A percentile compares a stretch with the other conserved stretches of the same genome.
These are phyloP conservation scores for Gonioctena quinquepunctata DNA, from an alignment of 1,140 invertebrate genomes.

Conservation along the genomic window DNA sequence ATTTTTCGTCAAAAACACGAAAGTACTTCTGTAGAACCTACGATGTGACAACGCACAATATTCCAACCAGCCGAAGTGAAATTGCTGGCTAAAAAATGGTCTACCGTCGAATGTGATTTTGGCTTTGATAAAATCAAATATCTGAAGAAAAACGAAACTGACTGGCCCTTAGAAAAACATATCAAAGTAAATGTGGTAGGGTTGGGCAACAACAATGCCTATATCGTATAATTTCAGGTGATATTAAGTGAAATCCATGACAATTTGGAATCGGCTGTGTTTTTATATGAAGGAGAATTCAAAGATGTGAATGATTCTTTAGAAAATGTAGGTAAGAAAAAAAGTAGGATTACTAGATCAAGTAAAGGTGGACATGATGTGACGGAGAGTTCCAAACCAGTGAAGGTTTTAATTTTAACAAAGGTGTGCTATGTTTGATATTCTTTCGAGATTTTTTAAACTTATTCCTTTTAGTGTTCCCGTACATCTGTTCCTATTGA, in stretches of 20 bases:
- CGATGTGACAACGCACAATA: constrained; percentile 52
- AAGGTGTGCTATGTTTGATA: neutral
- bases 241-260: constrained; percentile 62
- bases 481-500: neutral
- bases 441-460: no score
- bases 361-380: constrained; percentile 33
- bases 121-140: constrained; percentile 63
- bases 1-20: constrained; percentile 59
- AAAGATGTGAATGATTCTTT: constrained; percentile 60
- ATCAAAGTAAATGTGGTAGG: constrained; percentile 41
- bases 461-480: neutral
- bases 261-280: constrained; percentile 52
- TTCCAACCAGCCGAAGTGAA: constrained; percentile 68
- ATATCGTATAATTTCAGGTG: constrained; percentile 57
- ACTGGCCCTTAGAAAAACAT: constrained; percentile 44
- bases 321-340: constrained; percentile 62
- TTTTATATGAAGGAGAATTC: constrained; percentile 51
- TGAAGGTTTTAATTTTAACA: constrained; percentile 61
- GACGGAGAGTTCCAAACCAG: constrained; percentile 37
- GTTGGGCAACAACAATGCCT: neutral
- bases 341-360: constrained; percentile 49
- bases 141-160: constrained; percentile 32
- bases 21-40: constrained; percentile 56
- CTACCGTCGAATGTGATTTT: constrained; percentile 69
- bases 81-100: constrained; percentile 70